Evolutionary conservation across 2,888 invertebrate genomes (phyloP).

Genomic region (Baccha elongata): DNA sequence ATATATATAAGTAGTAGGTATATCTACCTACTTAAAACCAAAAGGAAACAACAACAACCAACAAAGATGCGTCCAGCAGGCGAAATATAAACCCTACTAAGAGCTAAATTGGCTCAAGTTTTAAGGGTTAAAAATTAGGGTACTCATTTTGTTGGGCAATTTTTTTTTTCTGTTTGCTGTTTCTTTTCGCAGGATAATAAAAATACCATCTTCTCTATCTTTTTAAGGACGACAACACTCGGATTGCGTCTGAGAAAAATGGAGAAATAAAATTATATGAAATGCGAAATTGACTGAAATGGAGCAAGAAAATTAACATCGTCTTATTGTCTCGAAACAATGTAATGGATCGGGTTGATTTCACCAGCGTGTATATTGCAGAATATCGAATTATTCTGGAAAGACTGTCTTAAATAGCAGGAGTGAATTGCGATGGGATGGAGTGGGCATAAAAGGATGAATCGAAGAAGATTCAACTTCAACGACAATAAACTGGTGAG

Average conservation of each 20-base stretch:
- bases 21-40: not conserved
- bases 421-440: too few species aligned
- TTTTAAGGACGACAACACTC: slow-evolving; percentile 3
- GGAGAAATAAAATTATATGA: slow-evolving; percentile 59
- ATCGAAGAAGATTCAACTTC: too few species aligned
- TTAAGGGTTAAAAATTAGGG: slow-evolving; percentile 55
- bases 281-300: slow-evolving; percentile 65
- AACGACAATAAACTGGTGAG: too few species aligned
- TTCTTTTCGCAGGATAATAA: slow-evolving; percentile 36
- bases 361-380: not conserved
- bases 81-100: slow-evolving; percentile 8
- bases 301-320: slow-evolving; percentile 45
- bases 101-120: slow-evolving; percentile 58
- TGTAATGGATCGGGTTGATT: not conserved
- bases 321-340: slow-evolving; percentile 6
- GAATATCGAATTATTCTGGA: too few species aligned
- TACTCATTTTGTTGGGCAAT: slow-evolving; percentile 35
- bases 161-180: slow-evolving; percentile 19
- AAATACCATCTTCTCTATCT: slow-evolving; percentile 42
- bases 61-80: slow-evolving; percentile 7
- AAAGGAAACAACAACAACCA: not conserved
- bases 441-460: too few species aligned
- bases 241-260: slow-evolving; percentile 42
- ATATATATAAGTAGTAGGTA: not conserved
- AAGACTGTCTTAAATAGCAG: too few species aligned